Base-by-base conservation (phyloP, 2,797 vertebrate genomes). In the Sebastes steindachneri region DNA sequence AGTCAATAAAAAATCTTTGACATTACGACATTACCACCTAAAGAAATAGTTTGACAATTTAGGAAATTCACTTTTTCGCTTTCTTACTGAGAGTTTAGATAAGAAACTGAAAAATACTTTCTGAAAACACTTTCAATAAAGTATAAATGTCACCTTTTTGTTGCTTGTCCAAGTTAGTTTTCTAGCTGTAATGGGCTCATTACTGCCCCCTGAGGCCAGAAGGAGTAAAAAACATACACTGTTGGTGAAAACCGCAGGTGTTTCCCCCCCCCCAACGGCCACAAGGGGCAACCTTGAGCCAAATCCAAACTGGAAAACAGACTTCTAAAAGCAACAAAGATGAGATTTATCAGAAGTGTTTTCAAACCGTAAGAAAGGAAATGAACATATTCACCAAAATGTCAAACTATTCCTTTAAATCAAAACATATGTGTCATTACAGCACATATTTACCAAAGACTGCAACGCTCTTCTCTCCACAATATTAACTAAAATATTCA, bases 401-500 rank as follows among this genome's bases (percentile, higher is more conserved):
- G n/a, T 51, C 21, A 2, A 63, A 67, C 75, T 37, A 58, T 12
- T 58, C 23, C 63, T 70, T 77, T 19, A 17, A 73, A 28, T 68
- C 75, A 59, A 77, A 73, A 67, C 23, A 14, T 10, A n/a, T 33
- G 28, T 63, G 33, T 55, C 37, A 37, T 65, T 23, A 58, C 57
- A n/a, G 35, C 64, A 73, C 63, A 77, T 59, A 65, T 72, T 75
- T 28, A 75, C 12, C 60, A 55, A 79, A 77, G 67, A 66, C 57
- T 66, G 62, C 33, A 65, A 45, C 9, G 12, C 41, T 68, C 68
- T 70, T 87, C 86, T 75, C 70, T 75, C 53, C 66, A 80, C 68
- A 81, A 67, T 35, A 82, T 75, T 63, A 68, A 80, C 65, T 19
- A 77, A 64, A 31, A 80, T 57, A 75, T 84, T 45, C 25, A 60